Conservation (phyloP, 2,797 vertebrate genomes). For the Anguilla pacifica region DNA sequence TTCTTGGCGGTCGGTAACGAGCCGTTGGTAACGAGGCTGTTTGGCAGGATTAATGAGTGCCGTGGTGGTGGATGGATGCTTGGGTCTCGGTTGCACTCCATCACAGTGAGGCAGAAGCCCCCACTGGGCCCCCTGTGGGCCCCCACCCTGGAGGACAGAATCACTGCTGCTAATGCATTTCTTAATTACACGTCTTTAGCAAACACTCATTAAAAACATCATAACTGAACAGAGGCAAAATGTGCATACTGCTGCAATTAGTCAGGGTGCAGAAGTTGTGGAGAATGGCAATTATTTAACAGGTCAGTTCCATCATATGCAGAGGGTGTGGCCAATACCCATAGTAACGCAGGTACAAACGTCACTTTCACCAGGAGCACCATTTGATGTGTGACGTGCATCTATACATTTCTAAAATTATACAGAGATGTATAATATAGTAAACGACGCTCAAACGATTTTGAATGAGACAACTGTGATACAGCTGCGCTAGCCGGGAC, state of each 20-base stretch:
- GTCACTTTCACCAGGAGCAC: not conserved
- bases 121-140: constrained; percentile 86
- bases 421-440: not conserved
- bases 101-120: constrained; percentile 83
- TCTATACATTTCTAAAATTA: not conserved
- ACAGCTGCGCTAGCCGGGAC: not conserved
- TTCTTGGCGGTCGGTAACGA: constrained; percentile 75
- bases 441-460: not conserved
- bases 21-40: constrained; percentile 91
- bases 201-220: constrained; percentile 71
- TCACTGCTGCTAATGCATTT: constrained; percentile 87
- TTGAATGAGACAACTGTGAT: not conserved
- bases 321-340: not conserved
- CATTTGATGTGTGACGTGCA: not conserved
- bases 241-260: constrained; percentile 25
- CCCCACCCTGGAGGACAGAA: constrained; percentile 62
- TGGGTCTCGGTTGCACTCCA: constrained; percentile 89
- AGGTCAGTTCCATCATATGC: not conserved
- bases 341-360: not conserved
- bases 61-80: constrained; percentile 95
- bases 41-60: constrained; percentile 98
- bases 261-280: constrained; percentile 4
- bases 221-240: constrained; percentile 67
- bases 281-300: constrained; percentile 1
- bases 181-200: constrained; percentile 90